phyloP scores from a whole-genome alignment of 1,140 invertebrate species.

The Calephelis virginiensis region DNA sequence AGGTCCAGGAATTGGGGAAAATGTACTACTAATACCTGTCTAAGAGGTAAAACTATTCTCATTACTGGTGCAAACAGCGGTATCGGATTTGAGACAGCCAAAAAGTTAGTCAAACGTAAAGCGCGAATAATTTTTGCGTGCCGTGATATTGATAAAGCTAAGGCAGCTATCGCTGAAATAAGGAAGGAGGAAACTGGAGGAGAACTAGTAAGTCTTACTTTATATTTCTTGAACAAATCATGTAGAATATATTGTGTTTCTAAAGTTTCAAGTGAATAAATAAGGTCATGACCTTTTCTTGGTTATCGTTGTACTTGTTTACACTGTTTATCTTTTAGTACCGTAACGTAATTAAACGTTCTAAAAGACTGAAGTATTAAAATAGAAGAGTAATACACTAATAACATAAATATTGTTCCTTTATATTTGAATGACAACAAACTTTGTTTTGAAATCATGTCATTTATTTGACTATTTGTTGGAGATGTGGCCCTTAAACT shows the following conservation, averaged over 20 bases:
- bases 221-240: conserved; percentile 1
- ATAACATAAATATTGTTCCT: too few species aligned
- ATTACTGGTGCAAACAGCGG: conserved; percentile 91
- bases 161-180: conserved; percentile 81
- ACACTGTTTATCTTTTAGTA: not conserved
- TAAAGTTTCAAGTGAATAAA: not conserved
- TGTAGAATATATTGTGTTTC: not conserved
- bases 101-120: conserved; percentile 81
- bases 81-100: conserved; percentile 87
- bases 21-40: conserved; percentile 59
- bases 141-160: conserved; percentile 81
- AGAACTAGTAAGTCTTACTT: conserved; percentile 71
- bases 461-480: too few species aligned
- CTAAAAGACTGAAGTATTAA: too few species aligned
- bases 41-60: conserved; percentile 80
- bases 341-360: too few species aligned
- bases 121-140: conserved; percentile 88
- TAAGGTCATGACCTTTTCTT: conserved; percentile 17
- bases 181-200: conserved; percentile 75
- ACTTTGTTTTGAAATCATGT: too few species aligned
- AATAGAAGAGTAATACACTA: too few species aligned
- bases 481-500: too few species aligned
- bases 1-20: conserved; percentile 67
- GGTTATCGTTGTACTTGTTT: conserved; percentile 7
- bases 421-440: too few species aligned